phyloP scores from a whole-genome alignment of 2,888 invertebrate genomes.

The Cheilosia pagana region DNA sequence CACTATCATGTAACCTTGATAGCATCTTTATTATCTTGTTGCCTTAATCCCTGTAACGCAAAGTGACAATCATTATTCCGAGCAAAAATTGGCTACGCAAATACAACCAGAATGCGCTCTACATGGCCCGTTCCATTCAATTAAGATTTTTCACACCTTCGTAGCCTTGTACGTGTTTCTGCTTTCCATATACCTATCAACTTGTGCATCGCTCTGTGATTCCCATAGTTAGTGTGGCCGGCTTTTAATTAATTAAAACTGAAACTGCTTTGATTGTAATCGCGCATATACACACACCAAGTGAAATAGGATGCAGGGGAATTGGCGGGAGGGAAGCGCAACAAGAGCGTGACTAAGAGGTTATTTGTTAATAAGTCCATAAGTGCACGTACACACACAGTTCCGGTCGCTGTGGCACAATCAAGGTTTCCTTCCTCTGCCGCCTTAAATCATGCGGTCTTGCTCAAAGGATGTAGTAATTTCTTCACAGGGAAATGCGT shows the following conservation, averaged over 20 bases:
- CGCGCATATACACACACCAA: conserved; percentile 30
- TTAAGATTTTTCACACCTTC: conserved; percentile 44
- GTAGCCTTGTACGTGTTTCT: conserved; percentile 31
- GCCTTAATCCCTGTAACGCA: no score
- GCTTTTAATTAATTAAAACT: conserved; percentile 70
- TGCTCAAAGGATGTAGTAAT: conserved; percentile 64
- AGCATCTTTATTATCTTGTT: no score
- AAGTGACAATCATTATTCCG: no score
- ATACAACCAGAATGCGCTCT: no score
- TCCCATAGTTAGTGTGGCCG: conserved; percentile 51
- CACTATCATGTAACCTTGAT: no score
- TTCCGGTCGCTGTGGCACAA: conserved; percentile 57
- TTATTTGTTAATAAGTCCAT: conserved; percentile 73
- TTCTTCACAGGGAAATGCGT: conserved; percentile 62
- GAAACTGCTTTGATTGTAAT: conserved; percentile 68
- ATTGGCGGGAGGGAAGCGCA: conserved; percentile 14
- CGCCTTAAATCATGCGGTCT: not conserved
- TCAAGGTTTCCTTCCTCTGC: conserved; percentile 50
- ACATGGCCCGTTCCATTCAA: not conserved
- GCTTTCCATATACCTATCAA: not conserved
- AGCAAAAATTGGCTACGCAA: no score
- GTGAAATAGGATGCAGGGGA: conserved; percentile 22
- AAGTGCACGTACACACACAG: conserved; percentile 52
- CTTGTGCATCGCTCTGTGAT: conserved; percentile 12
- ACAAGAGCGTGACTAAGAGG: conserved; percentile 75